phyloP scores from a whole-genome alignment of 37 sponge, comb jelly and placozoan species.

The Tethya wilhelma region DNA sequence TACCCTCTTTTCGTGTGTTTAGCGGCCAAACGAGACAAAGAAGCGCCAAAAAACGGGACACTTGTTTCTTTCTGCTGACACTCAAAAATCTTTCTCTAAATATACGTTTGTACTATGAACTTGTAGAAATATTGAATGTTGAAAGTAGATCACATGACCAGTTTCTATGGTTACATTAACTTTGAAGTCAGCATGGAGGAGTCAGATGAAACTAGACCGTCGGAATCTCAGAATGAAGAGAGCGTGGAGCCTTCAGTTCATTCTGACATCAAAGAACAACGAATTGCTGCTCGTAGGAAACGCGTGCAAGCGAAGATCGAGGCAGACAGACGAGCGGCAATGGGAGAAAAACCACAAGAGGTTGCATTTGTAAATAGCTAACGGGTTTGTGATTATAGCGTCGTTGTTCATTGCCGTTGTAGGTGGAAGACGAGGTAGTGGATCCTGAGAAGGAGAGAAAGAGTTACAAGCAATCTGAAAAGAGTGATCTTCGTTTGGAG shows the following conservation, averaged over 20 bases:
- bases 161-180: constrained; percentile 1
- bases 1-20: too few relatives aligned
- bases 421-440: constrained; percentile 32
- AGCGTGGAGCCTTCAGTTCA: background rate
- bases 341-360: constrained; percentile 57
- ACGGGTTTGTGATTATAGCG: too few relatives aligned
- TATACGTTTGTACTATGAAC: background rate
- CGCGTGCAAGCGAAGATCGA: constrained; percentile 75
- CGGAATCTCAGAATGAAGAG: background rate
- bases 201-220: background rate
- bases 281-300: constrained; percentile 79
- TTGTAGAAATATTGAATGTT: background rate
- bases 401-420: too few relatives aligned
- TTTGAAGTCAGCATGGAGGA: background rate
- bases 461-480: constrained; percentile 77
- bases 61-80: too few relatives aligned
- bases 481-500: constrained; percentile 76
- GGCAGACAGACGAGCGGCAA: constrained; percentile 51
- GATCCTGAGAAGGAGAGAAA: constrained; percentile 71
- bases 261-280: constrained; percentile 62
- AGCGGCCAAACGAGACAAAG: too few relatives aligned
- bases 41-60: too few relatives aligned
- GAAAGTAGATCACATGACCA: background rate
- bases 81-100: too few relatives aligned
- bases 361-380: background rate